A percentile compares a stretch with the other conserved stretches of the same genome.
These are phyloP conservation scores for Indicator maculatus DNA, from an alignment of 2,113 vertebrate species.

Conservation along the genomic window DNA sequence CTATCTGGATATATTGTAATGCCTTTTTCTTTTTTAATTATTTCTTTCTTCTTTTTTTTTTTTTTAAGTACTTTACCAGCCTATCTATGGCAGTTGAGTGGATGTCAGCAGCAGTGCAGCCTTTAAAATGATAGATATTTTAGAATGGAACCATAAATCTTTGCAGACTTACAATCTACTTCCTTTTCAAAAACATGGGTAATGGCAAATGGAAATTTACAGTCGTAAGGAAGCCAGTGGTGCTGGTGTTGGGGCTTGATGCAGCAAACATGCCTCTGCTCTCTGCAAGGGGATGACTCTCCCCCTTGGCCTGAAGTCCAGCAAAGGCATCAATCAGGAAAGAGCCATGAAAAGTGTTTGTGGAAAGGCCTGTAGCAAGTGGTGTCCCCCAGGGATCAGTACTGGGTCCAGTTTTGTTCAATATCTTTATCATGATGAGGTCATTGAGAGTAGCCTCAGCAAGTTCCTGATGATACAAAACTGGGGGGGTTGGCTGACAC, in stretches of 20 bases:
- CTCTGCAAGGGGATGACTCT: background rate
- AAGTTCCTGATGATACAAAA: too few relatives aligned
- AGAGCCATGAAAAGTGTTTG: background rate
- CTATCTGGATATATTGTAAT: conserved; percentile 56
- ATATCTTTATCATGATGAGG: too few relatives aligned
- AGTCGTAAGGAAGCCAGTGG: fast-evolving
- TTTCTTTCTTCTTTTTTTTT: background rate
- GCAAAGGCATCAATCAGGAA: background rate
- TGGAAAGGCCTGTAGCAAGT: background rate
- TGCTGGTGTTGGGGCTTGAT: background rate
- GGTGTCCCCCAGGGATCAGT: too few relatives aligned
- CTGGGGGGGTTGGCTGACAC: too few relatives aligned
- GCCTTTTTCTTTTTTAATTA: background rate
- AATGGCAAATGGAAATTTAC: conserved; percentile 43
- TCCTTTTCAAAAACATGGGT: background rate
- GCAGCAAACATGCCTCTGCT: background rate
- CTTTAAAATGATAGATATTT: conserved; percentile 63
- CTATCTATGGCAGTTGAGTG: conserved; percentile 27
- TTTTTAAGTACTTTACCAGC: conserved; percentile 63
- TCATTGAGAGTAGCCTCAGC: too few relatives aligned
- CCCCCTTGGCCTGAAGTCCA: background rate
- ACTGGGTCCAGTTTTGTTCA: too few relatives aligned
- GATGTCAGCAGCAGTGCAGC: background rate
- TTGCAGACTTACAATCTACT: conserved; percentile 12
- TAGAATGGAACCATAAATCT: conserved; percentile 57